Evolutionary conservation across 2,113 vertebrate genomes (phyloP).

Genomic region (Apeltes quadracus): DNA sequence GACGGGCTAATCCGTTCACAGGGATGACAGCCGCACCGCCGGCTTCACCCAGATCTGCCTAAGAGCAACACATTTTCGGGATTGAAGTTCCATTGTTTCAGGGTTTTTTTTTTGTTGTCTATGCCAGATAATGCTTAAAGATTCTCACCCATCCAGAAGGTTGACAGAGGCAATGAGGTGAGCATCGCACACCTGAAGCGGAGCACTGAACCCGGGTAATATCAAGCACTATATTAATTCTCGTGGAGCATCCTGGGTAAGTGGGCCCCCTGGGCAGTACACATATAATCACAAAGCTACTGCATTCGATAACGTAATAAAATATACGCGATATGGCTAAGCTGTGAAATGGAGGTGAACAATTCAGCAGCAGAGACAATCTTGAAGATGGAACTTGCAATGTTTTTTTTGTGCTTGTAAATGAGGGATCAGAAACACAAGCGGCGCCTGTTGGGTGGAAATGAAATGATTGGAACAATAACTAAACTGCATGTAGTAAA

Average conservation of each 20-base stretch:
- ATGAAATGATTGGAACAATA: neutral
- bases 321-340: slow-evolving; percentile 31
- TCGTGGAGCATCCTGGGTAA: slow-evolving; percentile 43
- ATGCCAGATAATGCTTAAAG: neutral
- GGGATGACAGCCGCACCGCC: slow-evolving; percentile 53
- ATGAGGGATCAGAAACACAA: neutral
- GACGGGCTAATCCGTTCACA: slow-evolving; percentile 64
- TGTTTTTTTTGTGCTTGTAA: slow-evolving; percentile 6
- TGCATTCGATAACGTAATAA: slow-evolving; percentile 39
- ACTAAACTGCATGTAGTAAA: neutral
- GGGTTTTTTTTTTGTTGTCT: neutral
- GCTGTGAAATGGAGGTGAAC: slow-evolving; percentile 42
- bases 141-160: neutral
- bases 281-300: slow-evolving; percentile 40
- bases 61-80: neutral
- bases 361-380: slow-evolving; percentile 26
- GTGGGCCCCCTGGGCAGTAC: slow-evolving; percentile 38
- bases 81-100: neutral
- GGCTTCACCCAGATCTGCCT: slow-evolving; percentile 29
- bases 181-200: slow-evolving; percentile 37
- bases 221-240: slow-evolving; percentile 58
- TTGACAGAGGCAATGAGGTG: slow-evolving; percentile 16
- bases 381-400: slow-evolving; percentile 10
- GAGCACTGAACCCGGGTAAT: slow-evolving; percentile 44
- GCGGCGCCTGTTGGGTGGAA: neutral